Evolutionary conservation across 2,113 vertebrate species (phyloP), one percentile per base, ranked within the genome.

Genomic region (Stigmatopora argus): DNA sequence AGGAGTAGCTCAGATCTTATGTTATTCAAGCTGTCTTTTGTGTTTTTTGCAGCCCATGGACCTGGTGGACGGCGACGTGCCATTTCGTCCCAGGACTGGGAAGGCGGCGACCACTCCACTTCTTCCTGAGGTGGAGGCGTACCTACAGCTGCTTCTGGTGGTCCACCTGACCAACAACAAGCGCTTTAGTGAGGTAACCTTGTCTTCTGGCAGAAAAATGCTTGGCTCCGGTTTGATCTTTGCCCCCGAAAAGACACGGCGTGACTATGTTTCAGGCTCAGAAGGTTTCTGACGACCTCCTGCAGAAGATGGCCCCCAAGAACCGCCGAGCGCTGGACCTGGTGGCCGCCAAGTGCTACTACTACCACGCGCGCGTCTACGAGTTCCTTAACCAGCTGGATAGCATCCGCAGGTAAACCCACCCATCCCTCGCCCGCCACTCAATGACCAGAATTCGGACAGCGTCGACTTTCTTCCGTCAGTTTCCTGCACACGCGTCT

Each of bases 321-420:
- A 99, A 98, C 85, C 94, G 97, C 76, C 89, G 97, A 21, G 96
- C 96, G 59, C 89, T 99, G 41, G 97, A 99, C 78, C 90, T 98
- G 62, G 93, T 98, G 47, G 96, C 95, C 1, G 97, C 97, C 0
- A 98, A 98, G 71, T 99, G 97, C 86, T 98, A 98, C 46, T 99
- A 98, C 61, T 98, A 98, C 72, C 96, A 99, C 31, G 94, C 95
- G 31, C 85, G 97, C 2, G 93, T 96, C 70, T 98, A 98, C 1
- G 97, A 99, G 81, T 97, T 97, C 87, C 93, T 95, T 60, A 90
- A 93, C 73, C 93, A 95, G 78, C 92, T 96, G 23, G 93, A 97
- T 7, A 91, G 86, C 70, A 94, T 97, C 62, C 93, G 96, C 88
- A 98, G 96, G 96, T 98, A 79, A 0, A 13, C 23, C 14, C 31